Percentiles rank a stretch among this genome's conserved stretches.
Conservation (phyloP, 1,140 invertebrate species). For the Coenobita brevimanus region DNA sequence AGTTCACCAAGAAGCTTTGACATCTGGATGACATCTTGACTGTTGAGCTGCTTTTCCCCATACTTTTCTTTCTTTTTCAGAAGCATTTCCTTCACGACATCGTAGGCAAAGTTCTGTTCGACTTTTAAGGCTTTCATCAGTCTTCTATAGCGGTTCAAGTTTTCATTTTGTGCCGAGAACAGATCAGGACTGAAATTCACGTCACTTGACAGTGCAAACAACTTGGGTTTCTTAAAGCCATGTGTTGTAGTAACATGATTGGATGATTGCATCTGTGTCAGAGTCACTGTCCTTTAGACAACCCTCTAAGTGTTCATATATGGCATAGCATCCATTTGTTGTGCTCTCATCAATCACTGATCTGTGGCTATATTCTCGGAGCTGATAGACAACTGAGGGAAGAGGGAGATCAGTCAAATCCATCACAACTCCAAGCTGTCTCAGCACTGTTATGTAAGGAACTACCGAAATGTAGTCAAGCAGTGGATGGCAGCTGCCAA, state of each 20-base stretch:
- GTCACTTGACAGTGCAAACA: neutral
- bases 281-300: neutral
- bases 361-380: neutral
- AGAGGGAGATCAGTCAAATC: neutral
- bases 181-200: constrained; percentile 33
- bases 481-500: constrained; percentile 17
- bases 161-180: constrained; percentile 23
- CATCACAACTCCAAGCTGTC: neutral
- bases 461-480: neutral
- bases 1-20: constrained; percentile 42
- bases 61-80: constrained; percentile 13
- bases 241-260: neutral
- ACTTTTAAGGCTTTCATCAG: constrained; percentile 20
- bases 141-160: neutral
- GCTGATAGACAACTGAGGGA: neutral
- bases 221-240: constrained; percentile 28
- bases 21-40: constrained; percentile 6
- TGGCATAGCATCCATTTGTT: neutral
- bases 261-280: neutral
- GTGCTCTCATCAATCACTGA: no score
- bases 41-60: neutral
- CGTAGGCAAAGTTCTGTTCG: neutral
- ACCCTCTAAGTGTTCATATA: constrained; percentile 37
- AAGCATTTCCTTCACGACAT: neutral
- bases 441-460: neutral